Percentiles rank a stretch among this genome's conserved stretches.
Conservation (phyloP, 2,113 vertebrate genomes). For the Etheostoma cragini region DNA sequence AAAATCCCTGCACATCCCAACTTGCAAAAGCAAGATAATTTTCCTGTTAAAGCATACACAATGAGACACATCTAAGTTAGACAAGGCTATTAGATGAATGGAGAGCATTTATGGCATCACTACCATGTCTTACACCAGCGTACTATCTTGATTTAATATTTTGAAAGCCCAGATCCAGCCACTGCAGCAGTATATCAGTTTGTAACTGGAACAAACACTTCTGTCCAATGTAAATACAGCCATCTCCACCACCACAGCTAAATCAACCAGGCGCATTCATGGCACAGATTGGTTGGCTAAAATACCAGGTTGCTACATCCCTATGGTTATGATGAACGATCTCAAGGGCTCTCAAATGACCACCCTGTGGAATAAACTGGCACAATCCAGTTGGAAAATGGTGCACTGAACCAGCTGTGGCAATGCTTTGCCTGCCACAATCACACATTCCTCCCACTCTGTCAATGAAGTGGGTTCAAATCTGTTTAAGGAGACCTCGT, state of each 20-base stretch:
- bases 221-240: slow-evolving; percentile 57
- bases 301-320: slow-evolving; percentile 61
- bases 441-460: slow-evolving; percentile 70
- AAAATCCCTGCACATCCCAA: neutral
- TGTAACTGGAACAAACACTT: slow-evolving; percentile 28
- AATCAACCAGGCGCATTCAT: slow-evolving; percentile 62
- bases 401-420: slow-evolving; percentile 60
- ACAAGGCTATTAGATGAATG: neutral
- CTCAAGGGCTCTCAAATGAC: slow-evolving; percentile 67
- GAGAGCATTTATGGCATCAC: neutral
- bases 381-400: slow-evolving; percentile 64
- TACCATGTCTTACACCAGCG: neutral
- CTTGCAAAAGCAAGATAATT: neutral
- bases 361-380: slow-evolving; percentile 61
- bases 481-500: slow-evolving; percentile 52
- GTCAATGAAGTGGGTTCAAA: slow-evolving; percentile 58
- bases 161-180: slow-evolving; percentile 2
- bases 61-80: neutral
- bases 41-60: neutral
- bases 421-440: slow-evolving; percentile 46
- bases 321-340: slow-evolving; percentile 55
- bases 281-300: slow-evolving; percentile 62
- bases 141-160: neutral
- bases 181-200: slow-evolving; percentile 23
- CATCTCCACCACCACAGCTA: slow-evolving; percentile 62